These are phyloP conservation scores for Nycteola revayana DNA, from an alignment of 2,888 invertebrate species.

Conservation along the genomic window DNA sequence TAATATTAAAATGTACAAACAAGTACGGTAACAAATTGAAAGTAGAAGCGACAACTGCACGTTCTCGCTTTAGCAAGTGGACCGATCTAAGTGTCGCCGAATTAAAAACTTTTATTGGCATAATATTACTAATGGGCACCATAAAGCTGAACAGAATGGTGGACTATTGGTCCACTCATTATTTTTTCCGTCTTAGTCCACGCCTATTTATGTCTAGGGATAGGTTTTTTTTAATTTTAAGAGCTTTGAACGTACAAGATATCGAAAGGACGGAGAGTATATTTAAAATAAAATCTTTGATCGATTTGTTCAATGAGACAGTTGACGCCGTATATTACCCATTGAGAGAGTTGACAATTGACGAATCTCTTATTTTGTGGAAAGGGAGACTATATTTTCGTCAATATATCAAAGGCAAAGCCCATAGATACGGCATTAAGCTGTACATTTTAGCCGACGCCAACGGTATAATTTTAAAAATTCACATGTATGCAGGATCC, in stretches of 20 bases:
- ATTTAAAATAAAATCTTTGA: constrained; percentile 29
- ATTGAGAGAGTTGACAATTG: constrained; percentile 21
- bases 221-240: constrained; percentile 30
- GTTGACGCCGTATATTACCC: constrained; percentile 24
- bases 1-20: constrained; percentile 24
- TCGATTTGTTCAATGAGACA: constrained; percentile 26
- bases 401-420: constrained; percentile 28
- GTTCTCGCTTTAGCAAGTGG: constrained; percentile 22
- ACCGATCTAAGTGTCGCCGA: constrained; percentile 19
- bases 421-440: constrained; percentile 25
- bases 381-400: constrained; percentile 25
- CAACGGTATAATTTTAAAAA: constrained; percentile 25
- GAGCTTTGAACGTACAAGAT: constrained; percentile 26
- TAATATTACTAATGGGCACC: constrained; percentile 18
- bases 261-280: constrained; percentile 22
- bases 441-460: constrained; percentile 31
- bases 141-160: constrained; percentile 25
- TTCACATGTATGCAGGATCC: constrained; percentile 28
- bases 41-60: constrained; percentile 18
- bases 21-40: constrained; percentile 26
- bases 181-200: constrained; percentile 25
- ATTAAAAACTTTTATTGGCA: constrained; percentile 21
- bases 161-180: constrained; percentile 29
- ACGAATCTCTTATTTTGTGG: constrained; percentile 29
- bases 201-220: constrained; percentile 28